Evolutionary conservation across 2,113 vertebrate species (phyloP), one percentile per base, ranked within the genome.

Genomic region (Paratilapia polleni): DNA sequence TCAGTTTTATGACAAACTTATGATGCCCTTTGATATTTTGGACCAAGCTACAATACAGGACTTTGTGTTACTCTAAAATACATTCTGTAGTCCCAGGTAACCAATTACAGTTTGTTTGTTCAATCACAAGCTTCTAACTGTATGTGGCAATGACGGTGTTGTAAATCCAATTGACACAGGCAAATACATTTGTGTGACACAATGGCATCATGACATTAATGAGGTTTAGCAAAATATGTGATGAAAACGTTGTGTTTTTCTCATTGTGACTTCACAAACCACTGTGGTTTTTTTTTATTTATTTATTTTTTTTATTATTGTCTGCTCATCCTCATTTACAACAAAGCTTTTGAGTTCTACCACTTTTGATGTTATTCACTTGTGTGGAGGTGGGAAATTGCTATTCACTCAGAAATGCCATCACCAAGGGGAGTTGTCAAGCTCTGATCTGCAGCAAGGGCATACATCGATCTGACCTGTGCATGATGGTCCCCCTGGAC

Each of bases 341-440:
- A 81, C 78, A 84, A 88, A 85, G 57, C 74, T 66, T 81, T 86
- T 6, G 15, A 60, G 41, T 85, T 90, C 31, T 73, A 78, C 75
- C 74, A 75, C 82, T 86, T 90, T 77, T 90, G 91, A 93, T 94
- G 91, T 83, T 93, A 62, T 89, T 87, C 92, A 80, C 60, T 87
- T 22, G 70, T 91, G 91, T 68, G 94, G 87, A 91, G 92, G 93
- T 82, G 88, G 90, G 77, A 89, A 91, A 87, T 88, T 83, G 88
- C 87, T 90, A 89, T 94, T 93, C 80, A 81, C 81, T 90, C 85
- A 91, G 84, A 95, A 94, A 93, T 92, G 93, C 88, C 92, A 93
- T 91, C 90, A 80, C 92, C 81, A 2, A 81, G 85, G 92, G 87
- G 87, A 94, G 90, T 93, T 92, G 92, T 95, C 90, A 81, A 84